Conservation (phyloP, 1,140 invertebrate species). For the Aphaenogaster floridana region DNA sequence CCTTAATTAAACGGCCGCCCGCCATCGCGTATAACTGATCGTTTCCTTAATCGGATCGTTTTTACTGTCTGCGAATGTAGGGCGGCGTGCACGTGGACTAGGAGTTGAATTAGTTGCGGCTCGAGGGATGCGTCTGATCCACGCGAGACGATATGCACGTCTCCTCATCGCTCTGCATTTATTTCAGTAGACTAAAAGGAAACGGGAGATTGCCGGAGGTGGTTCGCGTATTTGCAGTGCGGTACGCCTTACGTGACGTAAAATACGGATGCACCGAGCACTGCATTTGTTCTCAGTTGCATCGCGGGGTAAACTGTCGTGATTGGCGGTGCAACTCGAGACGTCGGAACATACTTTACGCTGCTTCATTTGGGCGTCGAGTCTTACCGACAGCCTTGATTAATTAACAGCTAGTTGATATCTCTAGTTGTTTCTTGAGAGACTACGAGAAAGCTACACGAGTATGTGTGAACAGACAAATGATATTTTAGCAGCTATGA, state of each 20-base stretch:
- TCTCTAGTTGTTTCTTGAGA: slow-evolving; percentile 10
- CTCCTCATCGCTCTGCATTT: slow-evolving; percentile 11
- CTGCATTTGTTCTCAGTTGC: background rate
- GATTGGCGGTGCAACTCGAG: slow-evolving; percentile 7
- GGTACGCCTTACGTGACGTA: background rate
- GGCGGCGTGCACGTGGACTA: background rate
- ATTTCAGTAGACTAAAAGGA: slow-evolving; percentile 7
- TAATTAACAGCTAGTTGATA: slow-evolving; percentile 31
- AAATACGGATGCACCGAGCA: background rate
- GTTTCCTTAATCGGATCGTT: slow-evolving; percentile 53
- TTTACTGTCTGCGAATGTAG: slow-evolving; percentile 21
- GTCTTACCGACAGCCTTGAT: slow-evolving; percentile 4
- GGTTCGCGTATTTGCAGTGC: background rate
- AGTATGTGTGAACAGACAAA: background rate
- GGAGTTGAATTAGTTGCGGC: background rate
- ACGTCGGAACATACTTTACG: background rate
- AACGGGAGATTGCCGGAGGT: background rate
- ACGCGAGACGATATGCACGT: slow-evolving; percentile 4
- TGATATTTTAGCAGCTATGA: slow-evolving; percentile 7
- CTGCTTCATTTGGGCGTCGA: background rate
- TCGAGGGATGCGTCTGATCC: slow-evolving; percentile 3
- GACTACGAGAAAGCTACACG: background rate
- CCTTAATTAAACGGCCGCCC: slow-evolving; percentile 47
- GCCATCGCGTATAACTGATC: slow-evolving; percentile 10
- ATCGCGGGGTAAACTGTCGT: background rate